Conservation (phyloP, 1,140 invertebrate species). For the Drosophila melanica region DNA sequence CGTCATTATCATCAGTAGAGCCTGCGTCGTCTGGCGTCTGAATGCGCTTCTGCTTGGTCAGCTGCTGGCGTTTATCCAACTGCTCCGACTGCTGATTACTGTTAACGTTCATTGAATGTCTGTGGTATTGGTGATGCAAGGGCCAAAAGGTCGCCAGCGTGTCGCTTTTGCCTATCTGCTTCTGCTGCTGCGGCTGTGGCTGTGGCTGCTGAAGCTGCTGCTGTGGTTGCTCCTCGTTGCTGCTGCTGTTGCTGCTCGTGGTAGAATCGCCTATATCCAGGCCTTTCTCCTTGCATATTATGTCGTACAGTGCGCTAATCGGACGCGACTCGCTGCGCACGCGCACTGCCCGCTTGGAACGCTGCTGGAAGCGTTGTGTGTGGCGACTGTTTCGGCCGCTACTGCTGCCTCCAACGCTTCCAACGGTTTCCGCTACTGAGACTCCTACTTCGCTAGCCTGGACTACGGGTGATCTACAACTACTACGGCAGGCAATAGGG, state of each 20-base stretch:
- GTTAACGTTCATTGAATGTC: constrained; percentile 57
- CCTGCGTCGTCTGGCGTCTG: constrained; percentile 1
- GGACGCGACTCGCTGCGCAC: constrained; percentile 82
- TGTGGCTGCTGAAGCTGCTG: constrained; percentile 11
- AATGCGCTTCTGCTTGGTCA: constrained; percentile 27
- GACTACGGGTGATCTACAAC: constrained; percentile 38
- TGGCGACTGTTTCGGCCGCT: constrained; percentile 67
- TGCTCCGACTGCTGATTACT: constrained; percentile 24
- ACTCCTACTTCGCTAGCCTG: constrained; percentile 52
- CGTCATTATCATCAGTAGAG: constrained; percentile 42
- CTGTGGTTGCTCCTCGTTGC: constrained; percentile 27
- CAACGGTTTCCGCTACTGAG: constrained; percentile 5
- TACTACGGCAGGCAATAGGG: constrained; percentile 46
- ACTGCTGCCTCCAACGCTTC: no score
- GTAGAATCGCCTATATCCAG: constrained; percentile 62
- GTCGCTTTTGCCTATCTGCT: constrained; percentile 50
- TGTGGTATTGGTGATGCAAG: constrained; percentile 65
- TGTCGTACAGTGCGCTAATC: constrained; percentile 81
- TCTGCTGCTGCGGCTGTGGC: neutral
- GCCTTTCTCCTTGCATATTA: constrained; percentile 84
- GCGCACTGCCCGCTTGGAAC: constrained; percentile 70
- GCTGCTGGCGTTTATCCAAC: constrained; percentile 33
- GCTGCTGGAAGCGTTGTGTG: constrained; percentile 70
- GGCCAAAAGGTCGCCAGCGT: constrained; percentile 78
- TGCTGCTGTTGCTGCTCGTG: constrained; percentile 55